Percentiles rank a stretch among this genome's conserved stretches.
Evolutionary conservation across 2,113 vertebrate species (phyloP).

Genomic region (Chaetura pelagica): DNA sequence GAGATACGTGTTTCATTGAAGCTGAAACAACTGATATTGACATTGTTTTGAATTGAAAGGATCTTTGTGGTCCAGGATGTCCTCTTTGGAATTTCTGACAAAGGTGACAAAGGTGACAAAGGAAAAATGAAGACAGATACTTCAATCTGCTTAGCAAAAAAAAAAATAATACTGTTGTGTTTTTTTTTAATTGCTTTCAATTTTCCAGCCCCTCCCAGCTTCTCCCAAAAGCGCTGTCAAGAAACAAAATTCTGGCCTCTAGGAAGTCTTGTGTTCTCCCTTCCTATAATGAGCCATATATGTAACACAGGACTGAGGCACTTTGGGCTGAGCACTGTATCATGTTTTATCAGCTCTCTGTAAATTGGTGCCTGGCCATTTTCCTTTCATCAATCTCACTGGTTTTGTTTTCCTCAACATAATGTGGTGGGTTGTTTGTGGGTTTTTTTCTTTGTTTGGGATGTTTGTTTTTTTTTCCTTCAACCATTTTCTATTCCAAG

Average conservation of each 20-base stretch:
- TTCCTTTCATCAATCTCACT: background rate
- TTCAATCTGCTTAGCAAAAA: background rate
- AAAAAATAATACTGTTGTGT: background rate
- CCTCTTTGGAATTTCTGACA: background rate
- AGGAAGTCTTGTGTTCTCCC: background rate
- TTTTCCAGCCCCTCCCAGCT: background rate
- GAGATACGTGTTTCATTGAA: constrained; percentile 7
- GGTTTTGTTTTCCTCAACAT: background rate
- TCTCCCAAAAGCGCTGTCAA: background rate
- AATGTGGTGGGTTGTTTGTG: background rate
- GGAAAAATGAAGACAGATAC: background rate
- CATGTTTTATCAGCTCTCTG: background rate
- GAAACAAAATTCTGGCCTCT: background rate
- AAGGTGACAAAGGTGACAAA: background rate
- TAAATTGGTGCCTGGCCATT: background rate
- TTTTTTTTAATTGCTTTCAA: background rate
- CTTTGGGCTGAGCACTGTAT: background rate
- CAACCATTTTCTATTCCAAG: background rate
- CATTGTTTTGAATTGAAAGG: background rate
- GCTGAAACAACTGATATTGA: background rate
- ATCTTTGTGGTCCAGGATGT: background rate
- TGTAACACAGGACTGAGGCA: background rate
- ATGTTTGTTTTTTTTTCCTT: background rate
- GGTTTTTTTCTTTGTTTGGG: background rate
- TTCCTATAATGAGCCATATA: background rate